Percentiles rank a stretch among this genome's conserved stretches.
phyloP scores from a whole-genome alignment of 2,113 vertebrate genomes.

The Tetrax tetrax region DNA sequence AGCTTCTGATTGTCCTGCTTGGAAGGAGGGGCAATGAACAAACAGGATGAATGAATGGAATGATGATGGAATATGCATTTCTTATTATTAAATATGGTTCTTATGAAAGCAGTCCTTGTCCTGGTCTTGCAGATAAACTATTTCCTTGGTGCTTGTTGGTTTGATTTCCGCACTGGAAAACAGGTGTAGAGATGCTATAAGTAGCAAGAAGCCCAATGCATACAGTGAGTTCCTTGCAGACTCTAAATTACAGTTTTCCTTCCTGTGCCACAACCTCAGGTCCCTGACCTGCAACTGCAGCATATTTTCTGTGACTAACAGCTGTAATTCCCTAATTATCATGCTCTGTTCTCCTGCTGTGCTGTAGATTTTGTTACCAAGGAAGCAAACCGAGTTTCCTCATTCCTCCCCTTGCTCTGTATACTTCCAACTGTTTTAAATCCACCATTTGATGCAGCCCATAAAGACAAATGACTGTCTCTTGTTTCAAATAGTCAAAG shows the following conservation, averaged over 20 bases:
- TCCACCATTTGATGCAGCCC: constrained; percentile 59
- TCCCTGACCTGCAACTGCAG: constrained; percentile 76
- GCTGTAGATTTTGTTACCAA: constrained; percentile 76
- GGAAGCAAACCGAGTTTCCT: constrained; percentile 59
- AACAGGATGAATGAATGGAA: not conserved
- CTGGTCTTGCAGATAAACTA: not conserved
- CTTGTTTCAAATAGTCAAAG: constrained; percentile 15
- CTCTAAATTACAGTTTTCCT: constrained; percentile 82
- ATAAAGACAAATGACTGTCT: constrained; percentile 42
- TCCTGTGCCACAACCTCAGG: constrained; percentile 76
- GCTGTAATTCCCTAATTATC: constrained; percentile 80
- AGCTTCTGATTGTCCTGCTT: not conserved
- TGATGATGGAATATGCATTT: not conserved
- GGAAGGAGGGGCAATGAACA: not conserved
- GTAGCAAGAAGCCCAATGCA: constrained; percentile 33
- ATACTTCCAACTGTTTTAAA: constrained; percentile 53
- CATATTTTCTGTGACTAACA: constrained; percentile 80
- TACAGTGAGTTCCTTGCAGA: constrained; percentile 60
- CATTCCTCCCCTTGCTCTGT: not conserved
- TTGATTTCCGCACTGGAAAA: constrained; percentile 52
- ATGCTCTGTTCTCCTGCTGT: constrained; percentile 78
- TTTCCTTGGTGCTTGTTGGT: constrained; percentile 22
- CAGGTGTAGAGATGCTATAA: constrained; percentile 68
- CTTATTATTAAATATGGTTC: not conserved
- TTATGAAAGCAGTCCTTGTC: not conserved